Conservation (phyloP, 2,888 invertebrate species). For the Eubasilissa splendida region DNA sequence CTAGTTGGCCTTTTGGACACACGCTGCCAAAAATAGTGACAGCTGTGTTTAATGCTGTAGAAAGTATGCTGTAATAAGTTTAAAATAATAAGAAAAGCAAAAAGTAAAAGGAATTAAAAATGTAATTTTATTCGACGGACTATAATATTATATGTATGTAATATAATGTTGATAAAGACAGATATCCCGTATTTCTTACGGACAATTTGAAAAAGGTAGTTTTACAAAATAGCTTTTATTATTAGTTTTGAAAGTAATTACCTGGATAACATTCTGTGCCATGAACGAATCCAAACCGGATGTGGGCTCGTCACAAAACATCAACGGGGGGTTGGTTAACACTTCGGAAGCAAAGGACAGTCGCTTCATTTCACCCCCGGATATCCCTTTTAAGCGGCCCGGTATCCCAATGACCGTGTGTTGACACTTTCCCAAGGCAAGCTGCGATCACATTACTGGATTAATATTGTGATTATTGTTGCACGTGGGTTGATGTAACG, state of each 20-base stretch:
- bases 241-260: constrained; percentile 61
- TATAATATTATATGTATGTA: too few species aligned
- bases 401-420: constrained; percentile 92
- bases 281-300: constrained; percentile 97
- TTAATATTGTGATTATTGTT: neutral
- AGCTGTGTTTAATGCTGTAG: too few species aligned
- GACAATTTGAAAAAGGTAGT: too few species aligned
- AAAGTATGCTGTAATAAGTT: too few species aligned
- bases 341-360: constrained; percentile 98
- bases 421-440: constrained; percentile 91
- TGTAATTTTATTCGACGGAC: too few species aligned
- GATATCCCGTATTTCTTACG: too few species aligned
- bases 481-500: neutral
- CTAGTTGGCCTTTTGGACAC: too few species aligned
- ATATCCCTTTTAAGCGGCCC: constrained; percentile 91
- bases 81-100: too few species aligned
- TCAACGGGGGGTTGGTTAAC: constrained; percentile 92
- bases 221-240: neutral
- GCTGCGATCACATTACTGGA: constrained; percentile 65
- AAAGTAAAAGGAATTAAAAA: too few species aligned
- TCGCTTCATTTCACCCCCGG: constrained; percentile 96
- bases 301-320: constrained; percentile 98
- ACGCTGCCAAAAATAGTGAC: too few species aligned
- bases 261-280: constrained; percentile 94
- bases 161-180: too few species aligned